Evolutionary conservation across 23 tunicate genomes (phyloP).

Genomic region (Oikopleura albicans): DNA sequence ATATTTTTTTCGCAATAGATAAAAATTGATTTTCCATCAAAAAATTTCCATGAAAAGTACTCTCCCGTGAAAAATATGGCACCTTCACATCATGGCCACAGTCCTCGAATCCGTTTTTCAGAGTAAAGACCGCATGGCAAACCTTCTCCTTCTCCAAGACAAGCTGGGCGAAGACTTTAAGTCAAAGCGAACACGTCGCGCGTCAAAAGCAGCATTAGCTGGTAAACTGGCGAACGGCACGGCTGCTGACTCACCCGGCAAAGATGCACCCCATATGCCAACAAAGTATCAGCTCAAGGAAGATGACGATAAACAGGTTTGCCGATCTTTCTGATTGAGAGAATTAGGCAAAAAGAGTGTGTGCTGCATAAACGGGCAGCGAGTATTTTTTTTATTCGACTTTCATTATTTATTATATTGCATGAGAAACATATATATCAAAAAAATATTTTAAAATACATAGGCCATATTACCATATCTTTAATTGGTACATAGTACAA

Average conservation of each 20-base stretch:
- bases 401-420: background rate
- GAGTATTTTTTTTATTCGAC: background rate
- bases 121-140: slow-evolving; percentile 4
- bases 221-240: background rate
- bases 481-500: too few relatives aligned
- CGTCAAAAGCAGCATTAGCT: background rate
- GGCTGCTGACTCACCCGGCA: background rate
- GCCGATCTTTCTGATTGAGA: background rate
- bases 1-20: too few relatives aligned
- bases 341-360: background rate
- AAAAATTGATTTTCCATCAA: too few relatives aligned
- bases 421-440: too few relatives aligned
- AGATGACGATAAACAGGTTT: slow-evolving; percentile 6
- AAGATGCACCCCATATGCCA: background rate
- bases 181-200: background rate
- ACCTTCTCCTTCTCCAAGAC: background rate
- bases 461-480: too few relatives aligned
- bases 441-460: too few relatives aligned
- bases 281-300: background rate
- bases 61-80: too few relatives aligned
- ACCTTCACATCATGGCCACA: too few relatives aligned
- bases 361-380: background rate
- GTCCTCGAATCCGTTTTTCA: too few relatives aligned
- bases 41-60: too few relatives aligned
- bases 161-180: slow-evolving; percentile 15